Base-by-base conservation (phyloP, 2,888 invertebrate species). In the Caenorhabditis sp. region DNA sequence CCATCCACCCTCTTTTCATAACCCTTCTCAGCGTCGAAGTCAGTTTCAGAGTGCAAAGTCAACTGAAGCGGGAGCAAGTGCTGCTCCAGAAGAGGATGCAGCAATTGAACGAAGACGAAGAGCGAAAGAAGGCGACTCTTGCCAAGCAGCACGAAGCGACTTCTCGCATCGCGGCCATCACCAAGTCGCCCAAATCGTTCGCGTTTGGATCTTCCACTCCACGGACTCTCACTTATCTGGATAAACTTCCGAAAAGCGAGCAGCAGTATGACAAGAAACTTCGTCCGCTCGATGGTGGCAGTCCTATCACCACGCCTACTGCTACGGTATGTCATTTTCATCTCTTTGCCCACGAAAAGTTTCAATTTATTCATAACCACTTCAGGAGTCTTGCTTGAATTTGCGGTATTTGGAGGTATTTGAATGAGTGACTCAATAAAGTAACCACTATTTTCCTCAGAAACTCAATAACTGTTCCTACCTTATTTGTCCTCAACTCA, bases 121-220 rank as follows among this genome's bases (percentile, higher is more conserved):
- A 75, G 20, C 59, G 74, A 1, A 73, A 74, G 43, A 68, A 65
- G 48, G 75, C 62, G 17, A 70, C 61, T 8, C 35, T 87, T 27
- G 80, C 81, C 5, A 80, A 81, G 20, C 81, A 84, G 11, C 87
- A 87, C 68, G 81, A 78, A n/a, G 76, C 74, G 13, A 76, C 86
- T 13, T 87, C 87, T n/a, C 79, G 87, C 24, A 81, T 79, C 8
- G 83, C 82, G 3, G 74, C 78, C 11, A 77, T 75, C 48, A 61
- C 43, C 1, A 82, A 79, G 17, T 71, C 76, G n/a, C 76, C 76
- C 7, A 82, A 81, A 71, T 71, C 80, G n/a, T 87, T 82, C 65
- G 86, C 85, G 2, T 88, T 88, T 63, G 88, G 88, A 7, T 86
- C 86, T 37, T 83, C 83, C 13, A 88, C 87, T 13, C 88, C 88